Evolutionary conservation across 2,888 invertebrate genomes (phyloP).

Genomic region (Shargacucullia verbasci): DNA sequence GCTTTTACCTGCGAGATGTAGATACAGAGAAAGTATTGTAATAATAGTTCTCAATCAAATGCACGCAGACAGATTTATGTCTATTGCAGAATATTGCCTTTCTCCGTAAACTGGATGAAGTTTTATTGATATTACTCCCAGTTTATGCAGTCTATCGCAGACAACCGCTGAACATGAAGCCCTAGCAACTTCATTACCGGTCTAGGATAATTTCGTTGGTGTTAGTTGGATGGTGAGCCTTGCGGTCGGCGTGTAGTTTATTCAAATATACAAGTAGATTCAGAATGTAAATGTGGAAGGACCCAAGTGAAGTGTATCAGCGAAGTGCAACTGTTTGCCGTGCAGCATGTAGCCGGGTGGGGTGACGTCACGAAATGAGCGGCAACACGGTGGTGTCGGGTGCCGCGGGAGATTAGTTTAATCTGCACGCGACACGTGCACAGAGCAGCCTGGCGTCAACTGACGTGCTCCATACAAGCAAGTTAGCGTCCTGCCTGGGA

Average conservation of each 20-base stretch:
- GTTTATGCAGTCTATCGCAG: no score
- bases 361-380: background rate
- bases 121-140: background rate
- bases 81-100: conserved; percentile 11
- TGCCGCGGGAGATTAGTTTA: conserved; percentile 35
- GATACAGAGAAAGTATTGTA: conserved; percentile 39
- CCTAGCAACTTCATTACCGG: no score
- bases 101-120: conserved; percentile 11
- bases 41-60: conserved; percentile 15
- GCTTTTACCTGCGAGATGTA: conserved; percentile 10
- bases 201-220: no score
- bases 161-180: no score
- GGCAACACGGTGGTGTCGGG: background rate
- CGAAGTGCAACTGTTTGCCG: background rate
- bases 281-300: background rate
- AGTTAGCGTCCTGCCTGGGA: background rate
- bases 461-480: conserved; percentile 1
- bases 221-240: no score
- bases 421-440: conserved; percentile 42
- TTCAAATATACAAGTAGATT: no score
- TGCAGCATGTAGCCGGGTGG: background rate
- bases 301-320: conserved; percentile 5
- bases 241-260: no score
- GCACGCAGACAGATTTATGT: background rate
- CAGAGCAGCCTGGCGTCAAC: background rate